Evolutionary conservation across 23 tunicate genomes (phyloP).

Genomic region (Oikopleura vanhoeffeni): DNA sequence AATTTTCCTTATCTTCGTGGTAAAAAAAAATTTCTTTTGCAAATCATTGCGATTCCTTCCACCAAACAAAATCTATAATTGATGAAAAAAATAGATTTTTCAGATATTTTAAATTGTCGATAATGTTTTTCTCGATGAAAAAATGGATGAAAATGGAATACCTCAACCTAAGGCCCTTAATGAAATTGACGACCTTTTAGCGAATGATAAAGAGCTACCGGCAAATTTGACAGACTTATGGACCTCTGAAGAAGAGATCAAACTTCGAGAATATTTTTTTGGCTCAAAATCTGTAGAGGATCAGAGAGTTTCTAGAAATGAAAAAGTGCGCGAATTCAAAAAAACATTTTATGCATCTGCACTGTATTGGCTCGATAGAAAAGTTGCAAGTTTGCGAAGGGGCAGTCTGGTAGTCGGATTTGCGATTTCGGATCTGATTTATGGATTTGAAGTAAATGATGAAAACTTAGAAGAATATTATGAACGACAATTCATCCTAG

Average conservation of each 20-base stretch:
- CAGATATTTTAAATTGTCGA: too few species aligned
- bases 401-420: neutral
- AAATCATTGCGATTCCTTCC: too few species aligned
- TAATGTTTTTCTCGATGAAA: too few species aligned
- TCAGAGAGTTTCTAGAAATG: neutral
- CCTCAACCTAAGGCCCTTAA: neutral
- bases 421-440: slow-evolving; percentile 5
- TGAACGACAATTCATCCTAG: neutral
- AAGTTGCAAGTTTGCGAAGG: neutral
- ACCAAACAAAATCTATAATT: too few species aligned
- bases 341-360: neutral
- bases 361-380: neutral
- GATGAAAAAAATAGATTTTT: too few species aligned
- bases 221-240: neutral
- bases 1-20: too few species aligned
- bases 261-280: neutral
- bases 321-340: neutral
- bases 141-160: too few species aligned
- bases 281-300: neutral
- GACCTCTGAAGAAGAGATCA: neutral
- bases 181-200: slow-evolving; percentile 1
- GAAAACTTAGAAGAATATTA: neutral
- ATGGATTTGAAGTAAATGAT: neutral
- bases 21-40: too few species aligned
- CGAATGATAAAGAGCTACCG: neutral